Base-by-base conservation (phyloP, 2,113 vertebrate genomes). In the Pheucticus melanocephalus region DNA sequence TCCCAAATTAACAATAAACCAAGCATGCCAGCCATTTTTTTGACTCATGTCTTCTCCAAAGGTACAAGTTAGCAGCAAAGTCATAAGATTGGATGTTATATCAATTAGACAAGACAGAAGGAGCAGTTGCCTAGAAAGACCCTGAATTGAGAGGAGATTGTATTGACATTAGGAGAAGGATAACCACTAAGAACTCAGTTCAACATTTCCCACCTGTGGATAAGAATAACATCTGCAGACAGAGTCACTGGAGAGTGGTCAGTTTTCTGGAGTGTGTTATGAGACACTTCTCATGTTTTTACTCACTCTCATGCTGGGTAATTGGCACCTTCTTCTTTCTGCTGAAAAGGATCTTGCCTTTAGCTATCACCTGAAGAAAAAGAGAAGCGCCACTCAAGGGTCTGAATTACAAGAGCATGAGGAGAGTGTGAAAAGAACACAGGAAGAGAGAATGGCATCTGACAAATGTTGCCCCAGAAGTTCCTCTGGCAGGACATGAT, bases 271-370 rank as follows among this genome's bases (percentile, higher is more conserved):
- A 7, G 16, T 44, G 22, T 57, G 44, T 86, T 80, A 64, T 6
- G 23, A 47, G 56, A n/a, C 23, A 45, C 14, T 73, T 83, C 27
- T 65, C 16, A 23, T 11, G 5, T 15, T 90, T 90, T 47, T 86
- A 96, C 96, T 97, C 75, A 97, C 96, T 77, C 30, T 95, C 44
- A 1, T 82, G 66, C 7, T 85, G 92, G 23, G 27, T 63, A 61
- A 96, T 35, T 69, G 85, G 78, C 60, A 97, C 83, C 39, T 72
- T 45, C 45, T 96, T 95, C 90, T 93, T 15, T 78, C 94, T 94
- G 83, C 64, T 95, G 70, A 10, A 92, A 84, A 95, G 81, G 73
- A 97, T 96, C 81, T 72, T 95, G 76, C 94, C 96, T 86, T 85
- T 95, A 53, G 83, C 54, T 94, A 94, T 76, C 33, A 94, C 72